phyloP scores from a whole-genome alignment of 37 sponge, comb jelly and placozoan genomes.

The Halichondria panicea region DNA sequence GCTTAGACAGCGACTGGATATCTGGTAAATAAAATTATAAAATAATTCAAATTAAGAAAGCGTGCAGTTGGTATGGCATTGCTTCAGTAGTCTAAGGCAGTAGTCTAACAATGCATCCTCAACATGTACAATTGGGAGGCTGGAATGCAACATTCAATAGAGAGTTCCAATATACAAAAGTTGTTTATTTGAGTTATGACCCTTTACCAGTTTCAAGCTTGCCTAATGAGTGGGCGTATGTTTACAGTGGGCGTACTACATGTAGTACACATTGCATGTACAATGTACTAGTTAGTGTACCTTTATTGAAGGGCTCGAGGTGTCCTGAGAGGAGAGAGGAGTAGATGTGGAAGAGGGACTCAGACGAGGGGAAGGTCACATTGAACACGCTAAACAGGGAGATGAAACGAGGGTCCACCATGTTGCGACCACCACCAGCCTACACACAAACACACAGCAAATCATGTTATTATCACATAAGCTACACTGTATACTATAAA shows the following conservation, averaged over 20 bases:
- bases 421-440: conserved; percentile 98
- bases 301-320: conserved; percentile 84
- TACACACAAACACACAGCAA: not conserved
- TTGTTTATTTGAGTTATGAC: no score
- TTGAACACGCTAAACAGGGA: conserved; percentile 95
- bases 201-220: no score
- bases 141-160: no score
- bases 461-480: not conserved
- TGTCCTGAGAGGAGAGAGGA: conserved; percentile 91
- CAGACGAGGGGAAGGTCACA: conserved; percentile 93
- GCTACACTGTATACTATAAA: not conserved
- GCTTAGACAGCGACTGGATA: conserved; percentile 74
- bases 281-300: conserved; percentile 22
- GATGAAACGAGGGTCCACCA: conserved; percentile 94
- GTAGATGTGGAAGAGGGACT: conserved; percentile 92
- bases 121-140: no score
- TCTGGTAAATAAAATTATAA: conserved; percentile 5
- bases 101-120: no score
- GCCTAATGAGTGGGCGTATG: not conserved
- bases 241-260: not conserved
- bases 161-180: no score
- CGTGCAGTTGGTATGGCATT: no score
- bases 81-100: no score
- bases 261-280: not conserved
- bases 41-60: no score